Evolutionary conservation across 1,140 invertebrate genomes (phyloP).

Genomic region (Drosophila virilis): DNA sequence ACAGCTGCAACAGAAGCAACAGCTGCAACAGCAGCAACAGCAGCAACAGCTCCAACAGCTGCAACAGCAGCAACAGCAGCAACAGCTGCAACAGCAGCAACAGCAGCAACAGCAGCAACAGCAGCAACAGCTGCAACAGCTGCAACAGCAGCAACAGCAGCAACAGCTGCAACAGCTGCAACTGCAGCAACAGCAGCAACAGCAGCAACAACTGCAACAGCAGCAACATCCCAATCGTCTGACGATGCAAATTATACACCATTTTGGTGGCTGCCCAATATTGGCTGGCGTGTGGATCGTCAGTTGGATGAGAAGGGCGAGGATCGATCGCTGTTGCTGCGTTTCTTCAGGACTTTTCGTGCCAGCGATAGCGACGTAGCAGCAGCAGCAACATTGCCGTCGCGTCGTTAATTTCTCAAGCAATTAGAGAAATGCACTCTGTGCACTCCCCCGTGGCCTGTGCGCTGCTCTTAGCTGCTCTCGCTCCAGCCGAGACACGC

Average conservation of each 20-base stretch:
- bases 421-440: too few relatives aligned
- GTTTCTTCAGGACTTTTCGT: conserved; percentile 68
- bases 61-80: conserved; percentile 14
- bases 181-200: conserved; percentile 15
- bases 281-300: conserved; percentile 72
- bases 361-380: conserved; percentile 17
- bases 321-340: conserved; percentile 67
- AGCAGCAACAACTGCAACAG: not conserved
- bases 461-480: conserved; percentile 28
- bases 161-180: conserved; percentile 15
- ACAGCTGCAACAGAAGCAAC: conserved; percentile 28
- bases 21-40: conserved; percentile 5
- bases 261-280: conserved; percentile 74
- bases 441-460: not conserved
- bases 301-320: conserved; percentile 49
- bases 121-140: too few relatives aligned
- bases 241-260: conserved; percentile 49
- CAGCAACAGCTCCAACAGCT: conserved; percentile 1
- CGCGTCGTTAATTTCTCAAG: conserved; percentile 13
- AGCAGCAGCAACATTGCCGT: conserved; percentile 20
- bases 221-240: not conserved
- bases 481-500: conserved; percentile 31
- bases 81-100: conserved; percentile 26
- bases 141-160: conserved; percentile 14
- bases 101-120: conserved; percentile 8